Evolutionary conservation across 92 coral and sea anemone genomes (phyloP), one percentile per base, ranked within the genome.

Genomic region (Umimayanthus kanabou): DNA sequence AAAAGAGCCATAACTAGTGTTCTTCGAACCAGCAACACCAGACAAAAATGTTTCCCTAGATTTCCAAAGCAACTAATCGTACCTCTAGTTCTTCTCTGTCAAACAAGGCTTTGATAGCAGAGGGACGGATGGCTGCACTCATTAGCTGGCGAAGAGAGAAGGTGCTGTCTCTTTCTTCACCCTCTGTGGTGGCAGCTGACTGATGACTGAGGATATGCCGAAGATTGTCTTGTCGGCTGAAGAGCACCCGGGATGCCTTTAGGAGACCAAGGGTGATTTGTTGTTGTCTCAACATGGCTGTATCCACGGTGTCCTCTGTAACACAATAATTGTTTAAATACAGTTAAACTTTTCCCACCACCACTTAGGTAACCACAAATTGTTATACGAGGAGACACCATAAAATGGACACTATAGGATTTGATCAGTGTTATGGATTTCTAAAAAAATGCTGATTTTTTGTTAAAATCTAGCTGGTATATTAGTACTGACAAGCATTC

Each of bases 61-160:
- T 3, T 15, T 53, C 20, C 20, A 53, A 53, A 53, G 58, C 18
- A 53, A 53, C 20, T 13, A 53, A 9, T 53, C 58, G 23, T 80
- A 96, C 99, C 95, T 96, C 99, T 29, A 96, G 86, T 90, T 96
- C 99, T 88, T 96, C 99, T 55, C 99, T 87, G 74, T 96, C 97
- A 85, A 96, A 96, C 39, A 96, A 90, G 9, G 98, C 93, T 85
- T 95, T 96, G 85, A 96, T 90, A 33, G 99, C 97, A 42, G 99
- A 96, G 7, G 99, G 99, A 84, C 92, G 96, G 45, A 96, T 94
- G 6, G 99, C 99, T 57, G 99, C 93, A 73, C 93, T 92, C 98
- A 96, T 96, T 76, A 96, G 88, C 67, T 93, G 99, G 49, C 92
- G 99, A 76, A 96, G 87, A 37, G 95, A 93, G 81, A 96, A 95